Percentiles rank a stretch among this genome's conserved stretches.
These are phyloP conservation scores for Lasioglossum villosulum DNA, from an alignment of 2,888 invertebrate genomes.

Conservation along the genomic window DNA sequence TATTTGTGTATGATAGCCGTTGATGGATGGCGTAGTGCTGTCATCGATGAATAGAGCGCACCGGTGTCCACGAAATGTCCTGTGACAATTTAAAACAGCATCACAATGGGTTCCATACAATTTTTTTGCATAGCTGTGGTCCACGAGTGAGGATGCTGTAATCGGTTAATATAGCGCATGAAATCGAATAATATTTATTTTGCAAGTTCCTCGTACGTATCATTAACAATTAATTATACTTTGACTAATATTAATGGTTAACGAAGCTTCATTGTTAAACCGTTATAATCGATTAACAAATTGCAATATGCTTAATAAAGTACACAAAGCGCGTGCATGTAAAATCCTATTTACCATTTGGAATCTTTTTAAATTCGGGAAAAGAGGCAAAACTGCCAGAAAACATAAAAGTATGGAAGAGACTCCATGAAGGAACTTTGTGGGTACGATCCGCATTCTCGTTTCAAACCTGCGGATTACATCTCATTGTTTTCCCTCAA, in stretches of 20 bases:
- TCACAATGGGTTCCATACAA: background rate
- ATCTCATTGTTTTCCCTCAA: constrained; percentile 9
- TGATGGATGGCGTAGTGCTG: background rate
- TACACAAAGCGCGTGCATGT: background rate
- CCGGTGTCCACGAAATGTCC: background rate
- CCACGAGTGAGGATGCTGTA: background rate
- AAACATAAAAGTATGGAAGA: background rate
- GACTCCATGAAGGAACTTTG: background rate
- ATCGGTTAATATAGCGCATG: background rate
- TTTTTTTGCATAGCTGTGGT: background rate
- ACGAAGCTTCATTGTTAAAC: background rate
- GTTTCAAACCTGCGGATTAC: constrained; percentile 12
- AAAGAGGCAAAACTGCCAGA: background rate
- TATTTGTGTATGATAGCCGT: background rate
- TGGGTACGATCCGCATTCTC: background rate
- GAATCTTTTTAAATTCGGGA: background rate
- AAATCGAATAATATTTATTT: background rate
- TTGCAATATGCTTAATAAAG: background rate
- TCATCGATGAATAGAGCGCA: constrained; percentile 1
- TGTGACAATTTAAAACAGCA: background rate
- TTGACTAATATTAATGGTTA: background rate
- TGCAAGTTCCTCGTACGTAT: background rate
- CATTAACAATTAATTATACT: background rate
- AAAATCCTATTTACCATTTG: background rate
- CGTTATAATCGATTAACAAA: background rate